Percentiles rank a stretch among this genome's conserved stretches.
Conservation (phyloP, 2,797 vertebrate species). For the Tachyglossus aculeatus region DNA sequence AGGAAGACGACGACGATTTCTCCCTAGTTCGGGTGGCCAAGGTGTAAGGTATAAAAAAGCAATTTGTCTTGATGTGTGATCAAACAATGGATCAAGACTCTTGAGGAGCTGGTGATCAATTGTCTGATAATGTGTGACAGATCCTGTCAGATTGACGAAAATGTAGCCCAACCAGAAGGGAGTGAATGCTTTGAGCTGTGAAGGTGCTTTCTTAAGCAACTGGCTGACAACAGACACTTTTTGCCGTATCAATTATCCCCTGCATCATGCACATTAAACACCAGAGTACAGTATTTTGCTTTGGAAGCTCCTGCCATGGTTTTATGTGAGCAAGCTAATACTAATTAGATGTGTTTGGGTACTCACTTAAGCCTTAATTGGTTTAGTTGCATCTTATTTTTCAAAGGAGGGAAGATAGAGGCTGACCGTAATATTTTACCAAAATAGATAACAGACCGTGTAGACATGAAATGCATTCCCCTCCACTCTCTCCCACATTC, state of each 20-base stretch:
- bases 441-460: conserved; percentile 41
- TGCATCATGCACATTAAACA: conserved; percentile 34
- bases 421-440: conserved; percentile 69
- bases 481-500: conserved; percentile 47
- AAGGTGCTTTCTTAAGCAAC: conserved; percentile 37
- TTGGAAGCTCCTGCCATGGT: conserved; percentile 12
- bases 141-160: conserved; percentile 42
- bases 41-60: conserved; percentile 11
- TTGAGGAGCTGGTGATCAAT: conserved; percentile 34
- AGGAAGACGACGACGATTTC: not conserved
- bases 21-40: conserved; percentile 23
- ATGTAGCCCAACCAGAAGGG: conserved; percentile 18
- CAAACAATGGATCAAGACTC: conserved; percentile 48
- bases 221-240: conserved; percentile 2
- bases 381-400: conserved; percentile 67
- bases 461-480: conserved; percentile 60
- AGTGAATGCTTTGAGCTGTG: conserved; percentile 48
- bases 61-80: conserved; percentile 49
- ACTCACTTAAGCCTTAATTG: conserved; percentile 67
- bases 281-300: conserved; percentile 24
- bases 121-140: conserved; percentile 44
- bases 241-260: conserved; percentile 14
- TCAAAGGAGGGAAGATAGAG: conserved; percentile 55
- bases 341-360: conserved; percentile 67
- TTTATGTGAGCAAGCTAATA: conserved; percentile 62